A percentile compares a stretch with the other conserved stretches of the same genome.
Evolutionary conservation across 2,113 vertebrate species (phyloP).

Genomic region (Gasterosteus nipponicus): DNA sequence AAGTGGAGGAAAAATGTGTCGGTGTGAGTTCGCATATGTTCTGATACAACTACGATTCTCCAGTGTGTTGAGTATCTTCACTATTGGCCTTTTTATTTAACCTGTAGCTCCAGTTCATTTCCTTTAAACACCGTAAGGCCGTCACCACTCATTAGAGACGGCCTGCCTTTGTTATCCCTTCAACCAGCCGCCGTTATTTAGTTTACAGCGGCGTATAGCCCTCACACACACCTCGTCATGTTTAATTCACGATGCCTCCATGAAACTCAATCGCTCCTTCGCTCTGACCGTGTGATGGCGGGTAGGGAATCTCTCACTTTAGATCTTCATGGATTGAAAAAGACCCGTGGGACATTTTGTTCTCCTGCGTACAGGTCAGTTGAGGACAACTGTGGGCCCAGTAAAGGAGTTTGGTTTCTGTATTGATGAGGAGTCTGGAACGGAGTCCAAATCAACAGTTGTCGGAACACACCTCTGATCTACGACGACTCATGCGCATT

Average conservation of each 20-base stretch:
- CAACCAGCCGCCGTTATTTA: slow-evolving; percentile 44
- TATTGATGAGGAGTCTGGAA: not conserved
- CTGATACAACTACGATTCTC: not conserved
- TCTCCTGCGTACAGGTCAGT: not conserved
- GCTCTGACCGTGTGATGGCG: slow-evolving; percentile 25
- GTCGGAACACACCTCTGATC: not conserved
- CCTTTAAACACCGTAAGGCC: not conserved
- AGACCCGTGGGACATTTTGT: not conserved
- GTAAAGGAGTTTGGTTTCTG: not conserved
- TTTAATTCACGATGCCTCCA: slow-evolving; percentile 70
- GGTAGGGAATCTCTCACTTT: slow-evolving; percentile 33
- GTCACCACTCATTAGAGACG: not conserved
- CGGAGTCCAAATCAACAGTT: not conserved
- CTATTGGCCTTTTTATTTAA: not conserved
- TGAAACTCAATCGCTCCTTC: slow-evolving; percentile 62
- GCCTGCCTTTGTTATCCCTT: slow-evolving; percentile 26
- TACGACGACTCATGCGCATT: not conserved
- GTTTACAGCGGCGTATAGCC: slow-evolving; percentile 41
- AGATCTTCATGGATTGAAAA: slow-evolving; percentile 10
- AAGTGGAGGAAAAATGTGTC: slow-evolving; percentile 5
- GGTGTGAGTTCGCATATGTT: not conserved
- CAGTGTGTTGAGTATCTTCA: not conserved
- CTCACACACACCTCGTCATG: slow-evolving; percentile 46
- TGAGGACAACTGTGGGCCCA: not conserved
- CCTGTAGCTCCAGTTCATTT: not conserved